Percentiles rank a stretch among this genome's conserved stretches.
Evolutionary conservation across 2,113 vertebrate genomes (phyloP).

Genomic region (Apus apus): DNA sequence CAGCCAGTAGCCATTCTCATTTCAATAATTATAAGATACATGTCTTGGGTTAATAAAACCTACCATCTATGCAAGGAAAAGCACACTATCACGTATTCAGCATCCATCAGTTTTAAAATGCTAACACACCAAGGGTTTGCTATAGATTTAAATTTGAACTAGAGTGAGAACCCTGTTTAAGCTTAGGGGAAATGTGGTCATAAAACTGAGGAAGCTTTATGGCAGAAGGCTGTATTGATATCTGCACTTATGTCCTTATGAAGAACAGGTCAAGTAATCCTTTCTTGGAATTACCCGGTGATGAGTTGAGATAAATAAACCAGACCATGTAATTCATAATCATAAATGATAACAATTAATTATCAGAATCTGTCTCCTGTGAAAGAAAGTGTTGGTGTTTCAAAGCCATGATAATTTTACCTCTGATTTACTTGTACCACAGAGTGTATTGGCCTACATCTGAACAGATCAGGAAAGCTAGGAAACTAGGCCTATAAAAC

Average conservation of each 20-base stretch:
- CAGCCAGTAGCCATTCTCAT: not conserved
- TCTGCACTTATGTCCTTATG: conserved; percentile 37
- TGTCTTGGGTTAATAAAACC: not conserved
- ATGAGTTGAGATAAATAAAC: conserved; percentile 65
- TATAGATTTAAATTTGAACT: not conserved
- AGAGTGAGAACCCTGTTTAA: not conserved
- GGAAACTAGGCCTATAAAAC: not conserved
- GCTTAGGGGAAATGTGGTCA: not conserved
- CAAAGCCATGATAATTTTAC: not conserved
- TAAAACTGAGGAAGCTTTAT: not conserved
- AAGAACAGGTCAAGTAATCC: conserved; percentile 54
- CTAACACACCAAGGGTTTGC: not conserved
- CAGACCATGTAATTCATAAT: conserved; percentile 44
- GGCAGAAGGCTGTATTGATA: conserved; percentile 30
- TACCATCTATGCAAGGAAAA: not conserved
- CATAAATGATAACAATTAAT: conserved; percentile 61
- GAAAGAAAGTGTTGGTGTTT: not conserved
- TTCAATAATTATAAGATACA: not conserved
- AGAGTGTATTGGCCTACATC: not conserved
- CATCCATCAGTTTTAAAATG: not conserved
- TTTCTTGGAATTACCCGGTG: conserved; percentile 43
- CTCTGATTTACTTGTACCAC: not conserved
- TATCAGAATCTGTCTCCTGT: not conserved
- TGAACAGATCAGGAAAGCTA: conserved; percentile 11
- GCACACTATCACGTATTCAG: not conserved